Percentiles rank a stretch among this genome's conserved stretches.
phyloP scores from a whole-genome alignment of 2,113 vertebrate species.

The Tautogolabrus adspersus region DNA sequence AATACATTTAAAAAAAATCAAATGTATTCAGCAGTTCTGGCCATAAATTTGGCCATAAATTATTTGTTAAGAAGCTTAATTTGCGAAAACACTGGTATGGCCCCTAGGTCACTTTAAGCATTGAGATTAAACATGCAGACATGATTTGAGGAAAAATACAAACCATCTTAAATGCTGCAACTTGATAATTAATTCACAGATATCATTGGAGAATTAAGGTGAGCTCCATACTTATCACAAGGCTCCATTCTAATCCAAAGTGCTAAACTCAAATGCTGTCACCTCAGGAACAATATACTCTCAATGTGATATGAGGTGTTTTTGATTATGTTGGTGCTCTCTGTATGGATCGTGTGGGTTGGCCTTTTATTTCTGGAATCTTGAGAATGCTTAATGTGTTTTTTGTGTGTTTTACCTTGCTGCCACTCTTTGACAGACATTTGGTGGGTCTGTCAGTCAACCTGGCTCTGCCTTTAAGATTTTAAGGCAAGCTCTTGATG shows the following conservation, averaged over 20 bases:
- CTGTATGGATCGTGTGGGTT: conserved; percentile 84
- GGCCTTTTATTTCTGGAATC: conserved; percentile 83
- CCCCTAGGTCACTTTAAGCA: conserved; percentile 17
- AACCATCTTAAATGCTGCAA: conserved; percentile 20
- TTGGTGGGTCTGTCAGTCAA: conserved; percentile 31
- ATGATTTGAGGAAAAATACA: conserved; percentile 8
- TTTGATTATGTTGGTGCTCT: conserved; percentile 79
- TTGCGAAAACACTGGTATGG: conserved; percentile 38
- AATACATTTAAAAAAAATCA: too few species aligned
- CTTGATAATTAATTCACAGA: conserved; percentile 19
- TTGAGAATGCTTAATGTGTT: conserved; percentile 82
- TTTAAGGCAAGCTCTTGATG: conserved; percentile 44
- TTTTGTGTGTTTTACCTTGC: conserved; percentile 67
- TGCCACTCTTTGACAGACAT: conserved; percentile 65
- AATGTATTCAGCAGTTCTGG: not conserved
- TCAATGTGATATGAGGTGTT: conserved; percentile 77
- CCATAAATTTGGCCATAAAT: not conserved
- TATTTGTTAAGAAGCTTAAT: not conserved
- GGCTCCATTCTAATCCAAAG: conserved; percentile 63
- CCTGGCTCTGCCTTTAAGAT: conserved; percentile 51
- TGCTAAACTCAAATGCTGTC: conserved; percentile 82
- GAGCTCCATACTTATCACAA: conserved; percentile 39
- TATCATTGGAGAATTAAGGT: conserved; percentile 28
- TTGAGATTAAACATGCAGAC: not conserved
- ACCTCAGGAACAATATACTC: conserved; percentile 77